phyloP scores from a whole-genome alignment of 23 tunicate genomes.

The Oikopleura dioica region DNA sequence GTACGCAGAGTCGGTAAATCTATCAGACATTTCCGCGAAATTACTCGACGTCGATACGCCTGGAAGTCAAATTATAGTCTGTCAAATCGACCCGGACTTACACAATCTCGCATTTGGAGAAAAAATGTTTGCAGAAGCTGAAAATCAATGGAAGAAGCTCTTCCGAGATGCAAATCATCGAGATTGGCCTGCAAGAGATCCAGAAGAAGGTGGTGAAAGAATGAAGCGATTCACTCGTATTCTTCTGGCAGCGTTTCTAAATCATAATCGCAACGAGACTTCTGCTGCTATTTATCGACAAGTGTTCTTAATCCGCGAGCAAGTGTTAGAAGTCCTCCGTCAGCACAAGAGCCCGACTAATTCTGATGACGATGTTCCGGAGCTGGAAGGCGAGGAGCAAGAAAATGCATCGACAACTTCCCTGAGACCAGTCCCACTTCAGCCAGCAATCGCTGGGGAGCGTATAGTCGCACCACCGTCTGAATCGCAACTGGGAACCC shows the following conservation, averaged over 20 bases:
- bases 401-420: too few relatives aligned
- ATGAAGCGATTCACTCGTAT: not conserved
- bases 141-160: not conserved
- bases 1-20: not conserved
- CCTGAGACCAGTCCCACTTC: too few relatives aligned
- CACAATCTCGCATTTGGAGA: constrained; percentile 8
- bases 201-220: not conserved
- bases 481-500: too few relatives aligned
- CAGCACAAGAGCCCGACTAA: too few relatives aligned
- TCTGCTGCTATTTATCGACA: not conserved
- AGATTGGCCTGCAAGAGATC: not conserved
- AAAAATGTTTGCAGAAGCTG: constrained; percentile 10
- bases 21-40: not conserved
- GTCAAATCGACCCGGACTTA: not conserved
- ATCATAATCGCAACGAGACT: not conserved
- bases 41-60: not conserved
- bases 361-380: too few relatives aligned
- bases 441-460: too few relatives aligned
- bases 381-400: too few relatives aligned
- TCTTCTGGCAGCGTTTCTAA: not conserved
- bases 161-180: not conserved
- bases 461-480: too few relatives aligned
- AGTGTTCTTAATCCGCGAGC: not conserved
- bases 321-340: too few relatives aligned
- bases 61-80: not conserved